phyloP scores from a whole-genome alignment of 2,888 invertebrate species.

The Orthosia gracilis region DNA sequence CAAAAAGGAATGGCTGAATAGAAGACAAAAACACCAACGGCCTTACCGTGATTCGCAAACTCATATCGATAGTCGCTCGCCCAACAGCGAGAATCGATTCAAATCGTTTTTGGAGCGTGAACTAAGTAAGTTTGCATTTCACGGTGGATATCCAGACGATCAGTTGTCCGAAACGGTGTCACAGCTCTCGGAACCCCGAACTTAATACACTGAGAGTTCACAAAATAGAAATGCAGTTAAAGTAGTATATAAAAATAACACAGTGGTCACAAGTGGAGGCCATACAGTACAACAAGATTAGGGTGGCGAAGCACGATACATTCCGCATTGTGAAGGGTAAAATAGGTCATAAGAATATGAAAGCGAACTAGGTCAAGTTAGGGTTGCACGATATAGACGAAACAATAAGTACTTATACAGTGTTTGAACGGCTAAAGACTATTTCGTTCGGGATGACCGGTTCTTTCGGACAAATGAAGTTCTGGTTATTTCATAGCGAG shows the following conservation, averaged over 20 bases:
- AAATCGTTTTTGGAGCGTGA: conserved; percentile 66
- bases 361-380: conserved; percentile 84
- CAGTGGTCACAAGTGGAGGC: conserved; percentile 71
- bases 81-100: conserved; percentile 63
- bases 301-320: conserved; percentile 75
- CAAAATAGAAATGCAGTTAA: conserved; percentile 54
- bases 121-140: conserved; percentile 73
- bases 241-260: conserved; percentile 59
- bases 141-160: conserved; percentile 80
- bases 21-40: conserved; percentile 74
- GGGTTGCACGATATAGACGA: conserved; percentile 77
- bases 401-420: conserved; percentile 62
- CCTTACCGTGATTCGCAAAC: conserved; percentile 72
- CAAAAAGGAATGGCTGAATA: conserved; percentile 79
- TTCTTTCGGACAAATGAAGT: conserved; percentile 88
- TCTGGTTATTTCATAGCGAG: conserved; percentile 81
- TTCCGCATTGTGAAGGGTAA: conserved; percentile 77
- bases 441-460: conserved; percentile 66
- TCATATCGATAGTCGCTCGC: conserved; percentile 66
- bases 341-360: conserved; percentile 82
- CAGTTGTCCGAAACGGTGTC: conserved; percentile 86
- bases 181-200: conserved; percentile 59
- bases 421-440: conserved; percentile 54
- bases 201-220: conserved; percentile 55
- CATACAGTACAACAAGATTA: conserved; percentile 77